phyloP scores from a whole-genome alignment of 2,797 vertebrate genomes.

The Erethizon dorsatum region DNA sequence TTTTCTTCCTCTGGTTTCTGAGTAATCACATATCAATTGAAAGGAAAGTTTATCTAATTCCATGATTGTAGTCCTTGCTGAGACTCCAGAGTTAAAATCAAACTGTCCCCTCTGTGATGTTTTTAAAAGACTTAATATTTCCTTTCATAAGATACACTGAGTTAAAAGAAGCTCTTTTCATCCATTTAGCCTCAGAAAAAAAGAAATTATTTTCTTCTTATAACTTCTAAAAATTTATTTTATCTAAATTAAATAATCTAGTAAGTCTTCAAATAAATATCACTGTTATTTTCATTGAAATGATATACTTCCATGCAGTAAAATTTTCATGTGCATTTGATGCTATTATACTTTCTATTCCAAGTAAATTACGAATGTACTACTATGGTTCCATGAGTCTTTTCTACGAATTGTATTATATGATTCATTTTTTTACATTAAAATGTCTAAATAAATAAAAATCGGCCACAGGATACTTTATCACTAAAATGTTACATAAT shows the following conservation, averaged over 20 bases:
- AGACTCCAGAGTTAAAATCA: conserved; percentile 35
- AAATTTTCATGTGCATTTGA: conserved; percentile 22
- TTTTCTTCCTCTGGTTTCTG: background rate
- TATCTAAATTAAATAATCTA: background rate
- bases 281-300: conserved; percentile 46
- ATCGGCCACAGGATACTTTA: background rate
- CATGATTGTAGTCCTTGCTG: background rate
- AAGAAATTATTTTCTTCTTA: conserved; percentile 22
- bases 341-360: background rate
- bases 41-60: background rate
- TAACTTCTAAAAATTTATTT: background rate
- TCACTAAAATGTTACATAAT: conserved; percentile 36
- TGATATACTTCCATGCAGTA: background rate
- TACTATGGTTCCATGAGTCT: background rate
- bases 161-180: conserved; percentile 29
- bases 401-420: background rate
- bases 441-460: conserved; percentile 60
- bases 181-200: background rate
- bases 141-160: background rate
- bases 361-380: conserved; percentile 35
- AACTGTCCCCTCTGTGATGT: background rate
- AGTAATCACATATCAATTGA: background rate
- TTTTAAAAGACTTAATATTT: background rate
- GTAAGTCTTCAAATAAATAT: background rate
- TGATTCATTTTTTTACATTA: conserved; percentile 9